phyloP scores from a whole-genome alignment of 2,797 vertebrate species.

The Lagodon rhomboides region DNA sequence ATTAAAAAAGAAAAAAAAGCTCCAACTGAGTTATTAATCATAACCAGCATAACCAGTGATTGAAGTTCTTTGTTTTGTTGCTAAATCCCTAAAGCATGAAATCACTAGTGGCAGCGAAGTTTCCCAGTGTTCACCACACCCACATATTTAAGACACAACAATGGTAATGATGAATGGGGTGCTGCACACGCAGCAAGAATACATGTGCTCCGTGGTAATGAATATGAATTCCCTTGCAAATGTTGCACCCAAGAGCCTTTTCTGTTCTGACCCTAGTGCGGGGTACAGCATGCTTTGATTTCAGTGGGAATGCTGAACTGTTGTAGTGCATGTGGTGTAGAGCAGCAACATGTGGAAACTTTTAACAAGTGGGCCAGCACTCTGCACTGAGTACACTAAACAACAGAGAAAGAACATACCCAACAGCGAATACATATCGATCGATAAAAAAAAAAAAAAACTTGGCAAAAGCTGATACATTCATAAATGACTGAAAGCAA shows the following conservation, averaged over 20 bases:
- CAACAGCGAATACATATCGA: neutral
- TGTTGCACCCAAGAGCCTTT: slow-evolving; percentile 26
- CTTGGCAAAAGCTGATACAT: neutral
- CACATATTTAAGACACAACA: slow-evolving; percentile 41
- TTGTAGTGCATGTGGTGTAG: slow-evolving; percentile 16
- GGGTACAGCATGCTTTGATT: slow-evolving; percentile 19
- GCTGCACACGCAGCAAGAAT: slow-evolving; percentile 39
- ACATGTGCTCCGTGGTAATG: slow-evolving; percentile 31
- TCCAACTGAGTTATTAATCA: slow-evolving; percentile 59
- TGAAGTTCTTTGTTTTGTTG: slow-evolving; percentile 32
- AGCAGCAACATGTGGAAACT: slow-evolving; percentile 27
- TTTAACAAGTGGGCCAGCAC: slow-evolving; percentile 4
- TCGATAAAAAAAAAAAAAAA: neutral
- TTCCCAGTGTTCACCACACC: slow-evolving; percentile 16
- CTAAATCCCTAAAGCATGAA: slow-evolving; percentile 31
- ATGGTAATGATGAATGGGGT: slow-evolving; percentile 48
- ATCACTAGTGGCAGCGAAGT: slow-evolving; percentile 11
- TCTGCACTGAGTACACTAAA: neutral
- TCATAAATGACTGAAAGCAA: neutral
- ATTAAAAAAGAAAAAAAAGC: slow-evolving; percentile 4
- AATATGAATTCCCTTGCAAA: slow-evolving; percentile 53
- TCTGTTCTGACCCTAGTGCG: slow-evolving; percentile 16
- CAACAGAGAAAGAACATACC: slow-evolving; percentile 17
- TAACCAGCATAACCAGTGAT: slow-evolving; percentile 11
- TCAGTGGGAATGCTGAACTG: slow-evolving; percentile 27